Conservation (phyloP, 2,113 vertebrate species). For the Taurulus bubalis region DNA sequence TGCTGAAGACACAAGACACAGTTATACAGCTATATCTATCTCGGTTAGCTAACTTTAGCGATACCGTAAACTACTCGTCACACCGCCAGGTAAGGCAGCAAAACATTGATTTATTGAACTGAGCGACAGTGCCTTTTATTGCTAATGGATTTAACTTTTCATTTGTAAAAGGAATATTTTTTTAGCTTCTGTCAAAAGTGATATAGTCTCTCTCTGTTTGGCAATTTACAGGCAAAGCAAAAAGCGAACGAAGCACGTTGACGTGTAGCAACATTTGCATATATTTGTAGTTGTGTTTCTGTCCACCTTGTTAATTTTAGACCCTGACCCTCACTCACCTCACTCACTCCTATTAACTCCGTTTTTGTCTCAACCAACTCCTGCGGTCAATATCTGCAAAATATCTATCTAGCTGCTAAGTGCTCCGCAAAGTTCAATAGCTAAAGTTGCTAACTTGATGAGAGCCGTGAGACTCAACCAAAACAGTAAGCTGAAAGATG, state of each 20-base stretch:
- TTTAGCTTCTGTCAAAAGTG: neutral
- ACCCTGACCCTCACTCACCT: neutral
- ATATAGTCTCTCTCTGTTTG: neutral
- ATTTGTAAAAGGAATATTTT: neutral
- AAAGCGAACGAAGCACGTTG: neutral
- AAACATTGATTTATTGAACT: neutral
- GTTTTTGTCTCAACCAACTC: neutral
- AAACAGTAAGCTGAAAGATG: neutral
- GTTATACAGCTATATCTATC: neutral
- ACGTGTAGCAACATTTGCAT: neutral
- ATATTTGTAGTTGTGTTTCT: neutral
- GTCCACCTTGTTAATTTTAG: neutral
- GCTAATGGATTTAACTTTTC: neutral
- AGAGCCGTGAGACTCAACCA: neutral
- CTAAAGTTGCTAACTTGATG: neutral
- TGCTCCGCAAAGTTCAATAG: neutral
- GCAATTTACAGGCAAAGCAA: neutral
- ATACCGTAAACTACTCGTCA: neutral
- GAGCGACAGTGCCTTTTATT: neutral
- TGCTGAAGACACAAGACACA: neutral
- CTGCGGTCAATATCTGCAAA: neutral
- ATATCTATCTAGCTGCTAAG: neutral
- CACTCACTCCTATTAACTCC: neutral
- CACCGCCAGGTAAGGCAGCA: neutral
- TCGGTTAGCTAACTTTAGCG: neutral